Evolutionary conservation across 35 echinoderm and acorn worm genomes (phyloP).

Genomic region (Apostichopus californicus): DNA sequence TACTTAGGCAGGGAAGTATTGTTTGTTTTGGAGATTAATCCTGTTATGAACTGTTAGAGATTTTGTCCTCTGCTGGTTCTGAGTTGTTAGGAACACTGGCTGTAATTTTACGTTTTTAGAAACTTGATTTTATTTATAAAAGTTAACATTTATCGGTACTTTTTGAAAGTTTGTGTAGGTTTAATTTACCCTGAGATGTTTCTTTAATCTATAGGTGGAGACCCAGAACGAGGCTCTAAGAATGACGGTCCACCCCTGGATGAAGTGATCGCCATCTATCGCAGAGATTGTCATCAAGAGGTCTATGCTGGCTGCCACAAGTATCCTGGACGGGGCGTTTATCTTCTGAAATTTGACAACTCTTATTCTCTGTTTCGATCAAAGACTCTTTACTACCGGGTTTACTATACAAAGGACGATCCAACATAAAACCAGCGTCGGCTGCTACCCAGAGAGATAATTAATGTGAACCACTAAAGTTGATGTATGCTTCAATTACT

Average conservation of each 20-base stretch:
- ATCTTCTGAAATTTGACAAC: constrained; percentile 98
- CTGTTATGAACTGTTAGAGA: too few relatives aligned
- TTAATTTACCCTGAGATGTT: not conserved
- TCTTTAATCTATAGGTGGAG: constrained; percentile 52
- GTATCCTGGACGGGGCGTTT: constrained; percentile 92
- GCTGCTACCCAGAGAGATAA: too few relatives aligned
- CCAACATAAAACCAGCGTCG: constrained; percentile 27
- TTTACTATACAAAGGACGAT: constrained; percentile 93
- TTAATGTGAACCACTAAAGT: too few relatives aligned
- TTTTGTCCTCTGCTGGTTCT: too few relatives aligned
- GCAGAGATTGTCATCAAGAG: constrained; percentile 87
- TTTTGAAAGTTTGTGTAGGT: not conserved
- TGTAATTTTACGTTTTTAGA: too few relatives aligned
- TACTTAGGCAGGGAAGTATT: not conserved
- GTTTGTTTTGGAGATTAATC: not conserved
- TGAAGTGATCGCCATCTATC: constrained; percentile 95
- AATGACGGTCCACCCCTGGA: constrained; percentile 86
- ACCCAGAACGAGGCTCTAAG: constrained; percentile 78
- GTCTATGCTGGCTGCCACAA: constrained; percentile 93
- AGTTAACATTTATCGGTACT: not conserved
- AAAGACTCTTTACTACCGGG: constrained; percentile 92
- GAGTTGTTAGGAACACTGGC: too few relatives aligned
- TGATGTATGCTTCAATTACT: too few relatives aligned
- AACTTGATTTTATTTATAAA: not conserved
- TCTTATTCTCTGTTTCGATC: constrained; percentile 97